Evolutionary conservation across 2,113 vertebrate genomes (phyloP).

Genomic region (Epinephelus fuscoguttatus): DNA sequence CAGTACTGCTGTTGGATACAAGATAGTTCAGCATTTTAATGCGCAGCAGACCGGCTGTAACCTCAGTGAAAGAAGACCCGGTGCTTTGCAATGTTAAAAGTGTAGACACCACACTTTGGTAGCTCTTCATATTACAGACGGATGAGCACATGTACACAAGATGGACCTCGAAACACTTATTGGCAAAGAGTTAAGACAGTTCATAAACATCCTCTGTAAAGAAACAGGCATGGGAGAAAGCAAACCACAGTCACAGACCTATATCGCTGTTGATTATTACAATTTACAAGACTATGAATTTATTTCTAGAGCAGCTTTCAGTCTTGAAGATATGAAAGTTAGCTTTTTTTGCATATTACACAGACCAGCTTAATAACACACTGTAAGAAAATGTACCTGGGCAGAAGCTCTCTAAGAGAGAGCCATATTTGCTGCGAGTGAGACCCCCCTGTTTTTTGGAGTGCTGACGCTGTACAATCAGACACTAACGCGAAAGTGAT

Average conservation of each 20-base stretch:
- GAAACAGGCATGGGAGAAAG: not conserved
- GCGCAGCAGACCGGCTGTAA: not conserved
- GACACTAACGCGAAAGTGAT: not conserved
- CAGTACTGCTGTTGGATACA: not conserved
- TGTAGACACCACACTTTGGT: not conserved
- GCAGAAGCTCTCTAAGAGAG: not conserved
- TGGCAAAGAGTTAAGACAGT: not conserved
- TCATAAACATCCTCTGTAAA: not conserved
- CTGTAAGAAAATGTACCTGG: conserved; percentile 53
- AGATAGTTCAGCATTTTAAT: conserved; percentile 10
- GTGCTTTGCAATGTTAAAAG: not conserved
- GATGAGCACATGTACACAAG: not conserved
- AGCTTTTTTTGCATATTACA: conserved; percentile 1
- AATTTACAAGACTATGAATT: not conserved
- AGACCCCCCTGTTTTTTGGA: not conserved
- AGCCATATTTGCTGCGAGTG: not conserved
- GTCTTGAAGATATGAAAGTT: not conserved
- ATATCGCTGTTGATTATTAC: not conserved
- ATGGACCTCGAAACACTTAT: not conserved
- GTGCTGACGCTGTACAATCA: not conserved
- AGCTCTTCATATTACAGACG: not conserved
- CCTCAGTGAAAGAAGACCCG: not conserved
- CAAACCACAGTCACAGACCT: not conserved
- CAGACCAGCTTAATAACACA: not conserved
- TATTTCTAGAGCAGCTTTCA: conserved; percentile 18